Evolutionary conservation across 2,797 vertebrate genomes (phyloP).

Genomic region (Mergus octosetaceus): DNA sequence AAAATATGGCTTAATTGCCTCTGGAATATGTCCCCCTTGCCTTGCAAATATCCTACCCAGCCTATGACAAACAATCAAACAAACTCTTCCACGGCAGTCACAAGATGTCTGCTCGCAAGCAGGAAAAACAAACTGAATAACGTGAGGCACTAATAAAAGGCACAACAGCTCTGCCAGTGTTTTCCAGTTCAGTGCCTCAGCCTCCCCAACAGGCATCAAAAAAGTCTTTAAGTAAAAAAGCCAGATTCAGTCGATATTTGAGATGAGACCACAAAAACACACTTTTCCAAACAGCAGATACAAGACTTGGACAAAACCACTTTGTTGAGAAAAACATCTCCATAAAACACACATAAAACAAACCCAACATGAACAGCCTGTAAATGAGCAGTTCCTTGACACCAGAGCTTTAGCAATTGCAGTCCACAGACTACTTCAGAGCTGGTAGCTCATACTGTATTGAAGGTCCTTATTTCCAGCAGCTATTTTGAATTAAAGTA

Average conservation of each 20-base stretch:
- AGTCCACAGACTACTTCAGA: not conserved
- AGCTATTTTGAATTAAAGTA: conserved; percentile 31
- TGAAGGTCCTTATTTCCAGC: not conserved
- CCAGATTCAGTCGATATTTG: not conserved
- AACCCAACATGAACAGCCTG: not conserved
- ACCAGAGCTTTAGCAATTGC: not conserved
- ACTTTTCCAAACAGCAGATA: not conserved
- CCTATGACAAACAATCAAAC: not conserved
- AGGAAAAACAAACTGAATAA: not conserved
- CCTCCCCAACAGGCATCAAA: not conserved
- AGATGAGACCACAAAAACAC: not conserved
- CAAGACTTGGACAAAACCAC: not conserved
- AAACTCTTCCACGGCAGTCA: not conserved
- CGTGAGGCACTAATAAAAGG: not conserved
- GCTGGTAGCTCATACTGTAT: not conserved
- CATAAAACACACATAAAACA: not conserved
- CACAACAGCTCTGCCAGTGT: not conserved
- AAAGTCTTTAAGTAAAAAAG: not conserved
- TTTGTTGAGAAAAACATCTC: not conserved
- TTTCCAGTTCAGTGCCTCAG: not conserved
- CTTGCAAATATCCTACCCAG: not conserved
- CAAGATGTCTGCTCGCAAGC: not conserved
- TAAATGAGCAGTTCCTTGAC: not conserved
- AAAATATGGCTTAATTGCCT: not conserved
- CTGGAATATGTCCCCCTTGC: not conserved